Evolutionary conservation across 2,113 vertebrate genomes (phyloP).

Genomic region (Glareola pratincola): DNA sequence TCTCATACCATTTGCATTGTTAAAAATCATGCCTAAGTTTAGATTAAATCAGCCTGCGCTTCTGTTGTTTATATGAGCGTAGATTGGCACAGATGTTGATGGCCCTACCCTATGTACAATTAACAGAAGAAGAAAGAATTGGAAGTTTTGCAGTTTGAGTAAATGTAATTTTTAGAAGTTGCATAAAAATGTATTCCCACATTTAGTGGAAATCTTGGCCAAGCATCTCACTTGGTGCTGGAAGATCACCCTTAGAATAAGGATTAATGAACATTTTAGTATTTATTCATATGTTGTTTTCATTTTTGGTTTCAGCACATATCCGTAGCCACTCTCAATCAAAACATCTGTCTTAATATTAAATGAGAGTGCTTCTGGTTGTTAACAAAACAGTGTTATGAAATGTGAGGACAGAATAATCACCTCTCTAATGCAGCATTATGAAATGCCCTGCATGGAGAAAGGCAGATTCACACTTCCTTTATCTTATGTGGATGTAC

Average conservation of each 20-base stretch:
- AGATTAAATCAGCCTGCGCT: neutral
- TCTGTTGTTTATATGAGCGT: neutral
- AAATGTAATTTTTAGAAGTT: neutral
- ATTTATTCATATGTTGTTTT: neutral
- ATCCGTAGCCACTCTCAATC: neutral
- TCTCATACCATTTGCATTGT: neutral
- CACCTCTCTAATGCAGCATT: conserved; percentile 25
- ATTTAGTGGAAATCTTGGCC: neutral
- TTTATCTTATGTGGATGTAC: conserved; percentile 35
- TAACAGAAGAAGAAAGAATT: neutral
- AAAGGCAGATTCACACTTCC: conserved; percentile 2
- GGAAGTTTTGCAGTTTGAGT: neutral
- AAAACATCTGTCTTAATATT: conserved; percentile 64
- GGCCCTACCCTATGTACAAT: neutral
- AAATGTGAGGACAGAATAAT: conserved; percentile 49
- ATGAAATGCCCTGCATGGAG: neutral
- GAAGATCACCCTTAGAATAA: neutral
- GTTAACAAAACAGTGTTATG: conserved; percentile 55
- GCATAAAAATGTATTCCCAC: neutral
- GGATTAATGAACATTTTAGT: neutral
- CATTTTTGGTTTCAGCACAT: neutral
- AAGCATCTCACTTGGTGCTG: neutral
- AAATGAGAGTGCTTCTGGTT: conserved; percentile 45
- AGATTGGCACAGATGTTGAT: neutral
- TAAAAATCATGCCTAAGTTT: neutral